Percentiles rank a stretch among this genome's conserved stretches.
These are phyloP conservation scores for Andrena hattorfiana DNA, from an alignment of 2,888 invertebrate genomes.

Conservation along the genomic window DNA sequence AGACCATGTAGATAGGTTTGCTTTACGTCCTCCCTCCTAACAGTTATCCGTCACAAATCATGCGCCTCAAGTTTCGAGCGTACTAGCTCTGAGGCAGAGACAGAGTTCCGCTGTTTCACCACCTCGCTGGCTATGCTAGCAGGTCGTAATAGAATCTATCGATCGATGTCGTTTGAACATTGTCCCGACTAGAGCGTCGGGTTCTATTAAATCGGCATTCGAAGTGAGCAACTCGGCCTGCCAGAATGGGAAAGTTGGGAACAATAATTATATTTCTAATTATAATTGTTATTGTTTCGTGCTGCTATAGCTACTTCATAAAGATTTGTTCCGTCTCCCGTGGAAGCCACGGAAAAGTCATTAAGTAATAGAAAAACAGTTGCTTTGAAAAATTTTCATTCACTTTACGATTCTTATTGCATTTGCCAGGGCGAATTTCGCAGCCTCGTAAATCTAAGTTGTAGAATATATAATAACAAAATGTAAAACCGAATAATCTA, in stretches of 20 bases:
- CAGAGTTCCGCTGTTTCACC: constrained; percentile 16
- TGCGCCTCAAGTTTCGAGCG: constrained; percentile 28
- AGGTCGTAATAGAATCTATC: constrained; percentile 18
- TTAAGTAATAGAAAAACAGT: no score
- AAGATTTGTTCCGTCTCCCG: no score
- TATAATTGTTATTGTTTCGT: neutral
- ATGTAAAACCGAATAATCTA: no score
- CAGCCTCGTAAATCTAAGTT: no score
- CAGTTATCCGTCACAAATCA: constrained; percentile 29
- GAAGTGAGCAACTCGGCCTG: neutral
- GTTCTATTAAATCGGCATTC: neutral
- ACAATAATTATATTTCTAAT: neutral
- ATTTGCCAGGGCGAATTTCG: no score
- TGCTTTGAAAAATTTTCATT: no score
- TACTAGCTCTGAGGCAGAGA: neutral
- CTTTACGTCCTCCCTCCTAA: neutral
- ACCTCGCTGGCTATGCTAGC: constrained; percentile 3
- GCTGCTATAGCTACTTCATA: neutral
- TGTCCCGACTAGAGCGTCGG: neutral
- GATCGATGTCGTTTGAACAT: constrained; percentile 29
- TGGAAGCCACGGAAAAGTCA: no score
- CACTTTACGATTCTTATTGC: no score
- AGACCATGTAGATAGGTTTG: constrained; percentile 13
- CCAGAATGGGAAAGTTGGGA: neutral
- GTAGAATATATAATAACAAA: no score